Evolutionary conservation across 1,140 invertebrate species (phyloP), one percentile per base, ranked within the genome.

Genomic region (Pentalonia nigronervosa): DNA sequence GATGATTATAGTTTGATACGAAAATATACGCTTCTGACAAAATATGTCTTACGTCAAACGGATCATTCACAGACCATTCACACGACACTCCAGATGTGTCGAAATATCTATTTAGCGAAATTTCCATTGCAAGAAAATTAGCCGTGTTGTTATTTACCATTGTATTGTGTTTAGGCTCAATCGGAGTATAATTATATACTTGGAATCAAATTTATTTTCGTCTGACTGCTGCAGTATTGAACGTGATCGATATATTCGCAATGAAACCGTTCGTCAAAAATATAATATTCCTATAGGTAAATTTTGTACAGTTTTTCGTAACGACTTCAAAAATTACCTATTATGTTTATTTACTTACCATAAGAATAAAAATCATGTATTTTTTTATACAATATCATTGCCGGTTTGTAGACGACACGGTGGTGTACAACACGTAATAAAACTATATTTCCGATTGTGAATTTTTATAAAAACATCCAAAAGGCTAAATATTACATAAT

Each of bases 41-140:
- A 76, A 76, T 76, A 76, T 76, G 60, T 76, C 60, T n/a, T 76
- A 76, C 60, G 60, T n/a, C 60, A 76, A 76, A 76, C 17, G n/a
- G 60, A 76, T 76, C 60, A 6, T 23, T 53, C n/a, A 30, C 30
- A 76, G 17, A n/a, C 60, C n/a, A n/a, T 76, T 76, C 60, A 76
- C n/a, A 76, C 7, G 60, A 76, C n/a, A 76, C 60, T 76, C 6
- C 30, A 76, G 30, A 76, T 4, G 30, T 76, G 60, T 76, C 60
- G 14, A 34, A 76, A 76, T 17, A 14, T 76, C 30, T 30, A 67
- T 67, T 67, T 67, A n/a, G 30, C 25, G 60, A 67, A n/a, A 67
- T 67, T 67, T 76, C 60, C 60, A 17, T n/a, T 67, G n/a, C 30
- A n/a, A 76, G 60, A 76, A 76, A 76, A 76, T 76, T 76, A 76